Conservation (phyloP, 2,113 vertebrate species). For the Sinocyclocheilus anophthalmus region DNA sequence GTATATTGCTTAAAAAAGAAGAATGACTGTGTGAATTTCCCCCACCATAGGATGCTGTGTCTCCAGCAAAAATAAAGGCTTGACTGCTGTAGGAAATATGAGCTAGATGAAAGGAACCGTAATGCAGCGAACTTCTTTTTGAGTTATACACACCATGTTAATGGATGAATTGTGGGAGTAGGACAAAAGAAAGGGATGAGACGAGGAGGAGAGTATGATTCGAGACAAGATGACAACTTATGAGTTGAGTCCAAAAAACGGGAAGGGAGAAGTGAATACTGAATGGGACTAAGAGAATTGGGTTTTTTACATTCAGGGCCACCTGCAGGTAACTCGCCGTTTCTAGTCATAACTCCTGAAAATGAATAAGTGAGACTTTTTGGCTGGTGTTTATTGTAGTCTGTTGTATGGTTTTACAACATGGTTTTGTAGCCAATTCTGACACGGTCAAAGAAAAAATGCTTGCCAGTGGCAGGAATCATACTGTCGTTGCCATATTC, state of each 20-base stretch:
- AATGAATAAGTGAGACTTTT: no score
- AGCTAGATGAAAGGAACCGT: conserved; percentile 24
- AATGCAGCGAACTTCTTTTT: conserved; percentile 25
- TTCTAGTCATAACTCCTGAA: no score
- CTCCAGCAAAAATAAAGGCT: conserved; percentile 43
- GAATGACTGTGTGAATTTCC: conserved; percentile 17
- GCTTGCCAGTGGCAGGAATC: no score
- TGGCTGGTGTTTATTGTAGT: no score
- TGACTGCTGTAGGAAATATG: conserved; percentile 43
- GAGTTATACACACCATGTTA: conserved; percentile 28
- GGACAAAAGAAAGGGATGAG: conserved; percentile 32
- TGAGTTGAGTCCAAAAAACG: conserved; percentile 30
- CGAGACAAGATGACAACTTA: conserved; percentile 7
- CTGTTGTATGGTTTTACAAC: no score
- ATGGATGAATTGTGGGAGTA: conserved; percentile 24
- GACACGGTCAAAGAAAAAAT: no score
- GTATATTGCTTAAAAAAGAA: conserved; percentile 35
- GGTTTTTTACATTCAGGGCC: neutral
- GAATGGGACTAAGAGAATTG: conserved; percentile 45
- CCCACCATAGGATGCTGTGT: conserved; percentile 23
- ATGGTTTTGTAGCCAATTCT: no score
- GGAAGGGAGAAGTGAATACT: conserved; percentile 29
- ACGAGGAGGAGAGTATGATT: neutral
- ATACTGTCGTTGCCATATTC: no score
- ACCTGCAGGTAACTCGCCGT: no score